Evolutionary conservation across 2,888 invertebrate species (phyloP), one percentile per base, ranked within the genome.

Genomic region (Scrobipalpa atriplicella): DNA sequence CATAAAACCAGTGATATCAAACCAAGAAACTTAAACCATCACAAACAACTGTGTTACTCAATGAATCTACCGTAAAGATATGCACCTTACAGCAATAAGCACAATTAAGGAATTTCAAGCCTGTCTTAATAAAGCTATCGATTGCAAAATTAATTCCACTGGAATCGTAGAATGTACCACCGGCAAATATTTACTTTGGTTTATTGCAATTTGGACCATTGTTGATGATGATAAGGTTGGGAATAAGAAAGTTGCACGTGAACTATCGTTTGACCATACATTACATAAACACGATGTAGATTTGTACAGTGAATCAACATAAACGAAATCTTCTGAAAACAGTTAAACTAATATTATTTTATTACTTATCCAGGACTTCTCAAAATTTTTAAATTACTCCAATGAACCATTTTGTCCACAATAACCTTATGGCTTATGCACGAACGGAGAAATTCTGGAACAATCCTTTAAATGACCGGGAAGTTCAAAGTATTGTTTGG

Each of bases 131-230:
- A 63, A 65, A 39, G 56, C 58, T 64, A 68, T 68, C 66, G 64
- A 68, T 70, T 69, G 66, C 66, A 69, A 64, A 67, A 69, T 70
- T 66, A 70, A 69, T 67, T 67, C 54, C 61, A 69, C 66, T 69
- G 67, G 66, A 68, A 69, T 67, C 67, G 62, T 21, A 47, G 64
- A 63, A 68, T 60, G 13, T 38, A 47, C 54, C 18, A 21, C 9
- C 1, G 10, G 62, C 21, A 13, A 43, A 47, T 41, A 21, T 19
- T 21, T 19, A 43, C 13, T 13, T 47, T 39, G 0, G 2, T 21
- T 18, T 19, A 62, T 13, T 43, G 19, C 10, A 47, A 43, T 18
- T 8, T 21, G 18, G 8, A 62, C 47, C n/a, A 62, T 62, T 43
- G 11, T 11, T 10, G 41, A 6, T 62, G n/a, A 21, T 13, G n/a